Conservation (phyloP, 2,797 vertebrate species). For the Morelia viridis region DNA sequence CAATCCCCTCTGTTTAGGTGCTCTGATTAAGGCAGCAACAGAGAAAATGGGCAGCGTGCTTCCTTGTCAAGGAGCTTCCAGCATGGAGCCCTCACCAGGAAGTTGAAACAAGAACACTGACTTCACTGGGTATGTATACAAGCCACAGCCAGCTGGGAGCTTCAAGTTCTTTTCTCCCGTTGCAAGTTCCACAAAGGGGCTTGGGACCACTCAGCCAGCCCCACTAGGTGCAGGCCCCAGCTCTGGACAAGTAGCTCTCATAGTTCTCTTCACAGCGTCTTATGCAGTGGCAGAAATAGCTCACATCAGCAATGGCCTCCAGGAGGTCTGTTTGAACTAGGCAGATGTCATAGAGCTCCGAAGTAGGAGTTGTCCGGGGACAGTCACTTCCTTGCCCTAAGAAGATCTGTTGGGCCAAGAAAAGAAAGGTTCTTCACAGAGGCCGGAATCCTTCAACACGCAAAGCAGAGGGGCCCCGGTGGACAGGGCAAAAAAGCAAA, state of each 20-base stretch:
- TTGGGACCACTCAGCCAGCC: background rate
- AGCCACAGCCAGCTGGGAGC: background rate
- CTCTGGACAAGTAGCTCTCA: constrained; percentile 71
- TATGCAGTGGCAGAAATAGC: constrained; percentile 82
- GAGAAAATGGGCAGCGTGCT: background rate
- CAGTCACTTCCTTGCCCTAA: constrained; percentile 46
- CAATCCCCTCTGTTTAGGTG: background rate
- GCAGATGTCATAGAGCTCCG: constrained; percentile 81
- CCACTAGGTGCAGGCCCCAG: background rate
- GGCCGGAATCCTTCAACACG: too few species aligned
- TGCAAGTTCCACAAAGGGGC: background rate
- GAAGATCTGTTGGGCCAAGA: constrained; percentile 58
- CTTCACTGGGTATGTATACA: background rate
- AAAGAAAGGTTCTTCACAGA: background rate
- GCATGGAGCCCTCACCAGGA: too few species aligned
- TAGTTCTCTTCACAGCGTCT: constrained; percentile 85
- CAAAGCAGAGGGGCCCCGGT: background rate
- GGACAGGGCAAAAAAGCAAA: background rate
- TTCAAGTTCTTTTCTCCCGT: background rate
- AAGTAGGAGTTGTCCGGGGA: constrained; percentile 71
- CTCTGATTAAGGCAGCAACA: background rate
- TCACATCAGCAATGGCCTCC: constrained; percentile 80
- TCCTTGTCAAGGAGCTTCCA: background rate
- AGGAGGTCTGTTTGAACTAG: constrained; percentile 88
- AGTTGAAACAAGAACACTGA: background rate